Evolutionary conservation across 2,797 vertebrate genomes (phyloP).

Genomic region (Pseudomugil tenellus): DNA sequence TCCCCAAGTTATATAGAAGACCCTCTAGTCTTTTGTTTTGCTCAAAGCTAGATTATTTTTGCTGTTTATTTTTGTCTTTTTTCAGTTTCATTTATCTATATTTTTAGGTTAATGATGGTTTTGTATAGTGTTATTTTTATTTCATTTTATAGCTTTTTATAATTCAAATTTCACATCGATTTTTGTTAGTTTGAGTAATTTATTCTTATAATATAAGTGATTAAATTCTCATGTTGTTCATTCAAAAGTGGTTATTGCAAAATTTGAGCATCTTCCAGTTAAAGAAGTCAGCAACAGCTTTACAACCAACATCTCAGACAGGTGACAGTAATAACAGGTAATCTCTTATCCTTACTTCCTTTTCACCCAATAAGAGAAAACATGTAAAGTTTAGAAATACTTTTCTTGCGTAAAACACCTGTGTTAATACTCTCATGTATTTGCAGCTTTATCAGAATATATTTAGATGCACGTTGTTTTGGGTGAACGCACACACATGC

Average conservation of each 20-base stretch:
- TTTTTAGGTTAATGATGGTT: too few species aligned
- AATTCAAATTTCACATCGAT: background rate
- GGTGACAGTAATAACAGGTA: conserved; percentile 26
- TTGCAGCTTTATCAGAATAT: conserved; percentile 55
- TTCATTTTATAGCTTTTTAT: too few species aligned
- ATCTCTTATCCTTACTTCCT: conserved; percentile 20
- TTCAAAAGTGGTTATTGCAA: background rate
- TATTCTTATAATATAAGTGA: background rate
- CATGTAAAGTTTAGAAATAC: conserved; percentile 2
- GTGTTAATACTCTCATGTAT: conserved; percentile 35
- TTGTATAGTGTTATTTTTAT: too few species aligned
- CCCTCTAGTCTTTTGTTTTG: background rate
- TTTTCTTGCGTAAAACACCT: conserved; percentile 10
- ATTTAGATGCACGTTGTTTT: conserved; percentile 52
- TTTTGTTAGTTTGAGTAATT: background rate
- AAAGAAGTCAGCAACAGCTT: background rate
- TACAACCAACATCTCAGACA: background rate
- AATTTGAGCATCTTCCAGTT: background rate
- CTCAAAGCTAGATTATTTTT: background rate
- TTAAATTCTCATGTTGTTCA: background rate
- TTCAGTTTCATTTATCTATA: too few species aligned
- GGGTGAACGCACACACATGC: conserved; percentile 29
- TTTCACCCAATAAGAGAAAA: conserved; percentile 14
- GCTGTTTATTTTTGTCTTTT: background rate
- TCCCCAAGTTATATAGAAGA: background rate